phyloP scores from a whole-genome alignment of 2,888 invertebrate species.

The Balanococcus diminutus region DNA sequence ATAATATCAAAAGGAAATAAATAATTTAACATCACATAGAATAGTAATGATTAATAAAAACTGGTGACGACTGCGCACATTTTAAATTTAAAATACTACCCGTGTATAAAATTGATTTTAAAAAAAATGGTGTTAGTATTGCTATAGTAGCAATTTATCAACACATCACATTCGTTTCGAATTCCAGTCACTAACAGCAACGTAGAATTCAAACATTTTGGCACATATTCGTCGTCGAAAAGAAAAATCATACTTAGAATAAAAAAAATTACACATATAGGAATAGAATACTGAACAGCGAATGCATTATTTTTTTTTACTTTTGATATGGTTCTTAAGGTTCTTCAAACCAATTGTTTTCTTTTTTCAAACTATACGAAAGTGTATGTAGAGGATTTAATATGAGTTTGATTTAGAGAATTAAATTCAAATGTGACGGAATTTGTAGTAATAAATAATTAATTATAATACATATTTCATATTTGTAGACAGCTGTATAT shows the following conservation, averaged over 20 bases:
- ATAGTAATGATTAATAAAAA: not conserved
- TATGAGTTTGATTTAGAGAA: not conserved
- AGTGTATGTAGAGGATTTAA: not conserved
- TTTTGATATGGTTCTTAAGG: conserved; percentile 14
- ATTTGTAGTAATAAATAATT: not conserved
- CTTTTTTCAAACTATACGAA: not conserved
- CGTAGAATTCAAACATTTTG: conserved; percentile 15
- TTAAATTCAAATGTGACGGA: not conserved
- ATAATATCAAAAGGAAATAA: not conserved
- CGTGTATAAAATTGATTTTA: conserved; percentile 16
- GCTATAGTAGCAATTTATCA: conserved; percentile 22
- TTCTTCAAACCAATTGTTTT: not conserved
- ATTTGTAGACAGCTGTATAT: not conserved
- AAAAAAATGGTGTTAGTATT: conserved; percentile 38
- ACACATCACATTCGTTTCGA: conserved; percentile 16
- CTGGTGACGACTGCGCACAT: conserved; percentile 10
- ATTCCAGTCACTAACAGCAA: conserved; percentile 23
- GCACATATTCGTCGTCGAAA: not conserved
- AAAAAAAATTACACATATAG: not conserved
- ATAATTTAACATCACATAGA: conserved; percentile 24
- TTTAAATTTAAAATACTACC: conserved; percentile 27
- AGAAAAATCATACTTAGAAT: not conserved
- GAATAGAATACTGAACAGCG: conserved; percentile 30
- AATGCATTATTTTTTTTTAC: not conserved
- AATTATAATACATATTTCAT: not conserved